Evolutionary conservation across 2,888 invertebrate species (phyloP).

Genomic region (Onthophagus sagittarius): DNA sequence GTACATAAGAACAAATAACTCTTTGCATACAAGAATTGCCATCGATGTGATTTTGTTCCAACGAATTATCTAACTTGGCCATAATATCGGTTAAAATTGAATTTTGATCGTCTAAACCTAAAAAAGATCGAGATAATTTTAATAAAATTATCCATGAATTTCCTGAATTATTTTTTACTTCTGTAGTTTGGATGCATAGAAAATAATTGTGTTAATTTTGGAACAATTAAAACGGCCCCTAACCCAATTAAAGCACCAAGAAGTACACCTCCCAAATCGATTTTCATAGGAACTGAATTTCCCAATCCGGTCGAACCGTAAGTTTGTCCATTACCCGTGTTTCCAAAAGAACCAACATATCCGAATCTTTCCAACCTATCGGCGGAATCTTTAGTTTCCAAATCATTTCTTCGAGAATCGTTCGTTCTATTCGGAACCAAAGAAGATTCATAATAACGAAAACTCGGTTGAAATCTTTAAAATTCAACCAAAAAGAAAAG

Average conservation of each 20-base stretch:
- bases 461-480: constrained; percentile 48
- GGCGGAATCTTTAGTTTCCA: constrained; percentile 36
- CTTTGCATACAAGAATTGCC: constrained; percentile 69
- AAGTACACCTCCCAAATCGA: constrained; percentile 78
- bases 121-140: too few species aligned
- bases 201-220: constrained; percentile 71
- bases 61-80: constrained; percentile 61
- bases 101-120: constrained; percentile 44
- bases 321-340: constrained; percentile 42
- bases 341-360: constrained; percentile 51
- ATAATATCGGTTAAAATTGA: constrained; percentile 62
- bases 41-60: constrained; percentile 68
- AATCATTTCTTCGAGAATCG: constrained; percentile 31
- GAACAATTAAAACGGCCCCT: constrained; percentile 74
- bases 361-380: constrained; percentile 56
- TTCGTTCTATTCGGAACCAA: constrained; percentile 27
- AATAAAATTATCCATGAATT: background rate
- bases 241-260: constrained; percentile 77
- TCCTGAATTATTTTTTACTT: constrained; percentile 53
- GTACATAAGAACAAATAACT: constrained; percentile 67
- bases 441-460: constrained; percentile 44
- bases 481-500: background rate
- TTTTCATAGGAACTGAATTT: constrained; percentile 66
- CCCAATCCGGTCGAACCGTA: constrained; percentile 49
- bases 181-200: constrained; percentile 67